Evolutionary conservation across 2,888 invertebrate species (phyloP).

Genomic region (Ophonus ardosiacus): DNA sequence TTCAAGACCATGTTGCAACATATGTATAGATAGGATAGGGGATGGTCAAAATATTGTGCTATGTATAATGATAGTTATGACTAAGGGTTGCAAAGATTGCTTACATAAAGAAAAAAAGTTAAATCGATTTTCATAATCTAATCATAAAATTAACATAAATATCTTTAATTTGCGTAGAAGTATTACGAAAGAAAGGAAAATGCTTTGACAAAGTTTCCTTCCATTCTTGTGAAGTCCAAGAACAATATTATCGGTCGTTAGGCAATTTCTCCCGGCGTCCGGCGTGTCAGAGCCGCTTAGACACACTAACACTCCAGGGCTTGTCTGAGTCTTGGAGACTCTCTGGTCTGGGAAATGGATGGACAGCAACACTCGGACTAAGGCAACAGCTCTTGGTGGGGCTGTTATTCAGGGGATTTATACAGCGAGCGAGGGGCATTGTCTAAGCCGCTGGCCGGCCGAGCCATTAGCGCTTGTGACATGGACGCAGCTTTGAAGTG

Average conservation of each 20-base stretch:
- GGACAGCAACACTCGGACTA: conserved; percentile 19
- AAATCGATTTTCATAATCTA: too few species aligned
- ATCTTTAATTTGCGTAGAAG: too few species aligned
- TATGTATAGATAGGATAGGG: too few species aligned
- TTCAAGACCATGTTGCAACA: too few species aligned
- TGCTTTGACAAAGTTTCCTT: too few species aligned
- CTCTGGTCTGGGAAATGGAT: conserved; percentile 40
- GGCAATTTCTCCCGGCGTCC: not conserved
- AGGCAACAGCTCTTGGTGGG: conserved; percentile 39
- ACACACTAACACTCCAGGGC: not conserved
- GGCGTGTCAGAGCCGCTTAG: conserved; percentile 30
- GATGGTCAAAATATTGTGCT: too few species aligned
- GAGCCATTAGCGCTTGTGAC: conserved; percentile 39
- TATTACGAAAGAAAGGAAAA: too few species aligned
- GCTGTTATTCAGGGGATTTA: conserved; percentile 47
- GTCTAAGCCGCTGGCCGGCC: conserved; percentile 33
- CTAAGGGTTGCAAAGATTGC: too few species aligned
- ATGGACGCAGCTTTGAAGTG: conserved; percentile 39
- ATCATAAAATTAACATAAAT: too few species aligned
- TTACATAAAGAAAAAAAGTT: too few species aligned
- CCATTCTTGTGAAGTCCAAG: not conserved
- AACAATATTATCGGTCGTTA: conserved; percentile 42
- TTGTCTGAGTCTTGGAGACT: conserved; percentile 1
- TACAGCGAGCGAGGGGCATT: conserved; percentile 37
- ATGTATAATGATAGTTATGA: too few species aligned